Evolutionary conservation across 2,797 vertebrate species (phyloP).

Genomic region (Lagocephalus sceleratus): DNA sequence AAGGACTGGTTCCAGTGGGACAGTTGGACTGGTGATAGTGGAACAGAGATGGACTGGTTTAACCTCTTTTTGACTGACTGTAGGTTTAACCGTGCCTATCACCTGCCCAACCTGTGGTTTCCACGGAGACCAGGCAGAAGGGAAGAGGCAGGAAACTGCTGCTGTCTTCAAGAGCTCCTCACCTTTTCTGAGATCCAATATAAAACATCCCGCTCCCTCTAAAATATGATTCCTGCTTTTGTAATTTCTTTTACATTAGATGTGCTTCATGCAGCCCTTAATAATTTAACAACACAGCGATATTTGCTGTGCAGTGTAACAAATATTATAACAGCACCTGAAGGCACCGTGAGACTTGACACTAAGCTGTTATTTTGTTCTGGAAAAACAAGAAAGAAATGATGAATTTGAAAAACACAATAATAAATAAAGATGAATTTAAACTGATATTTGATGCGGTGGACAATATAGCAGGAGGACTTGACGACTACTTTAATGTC

Average conservation of each 20-base stretch:
- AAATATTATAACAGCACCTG: background rate
- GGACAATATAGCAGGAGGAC: background rate
- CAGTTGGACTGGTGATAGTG: too few species aligned
- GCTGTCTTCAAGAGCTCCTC: conserved; percentile 37
- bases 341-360: background rate
- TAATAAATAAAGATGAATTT: too few species aligned
- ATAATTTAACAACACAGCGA: background rate
- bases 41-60: too few species aligned
- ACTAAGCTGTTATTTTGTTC: background rate
- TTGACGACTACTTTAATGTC: conserved; percentile 77
- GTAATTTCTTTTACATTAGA: too few species aligned
- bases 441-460: background rate
- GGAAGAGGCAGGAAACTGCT: conserved; percentile 28
- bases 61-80: too few species aligned
- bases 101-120: conserved; percentile 62
- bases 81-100: conserved; percentile 47
- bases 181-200: conserved; percentile 10
- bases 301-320: too few species aligned
- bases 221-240: too few species aligned
- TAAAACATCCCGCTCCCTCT: background rate
- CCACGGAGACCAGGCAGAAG: conserved; percentile 47
- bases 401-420: background rate
- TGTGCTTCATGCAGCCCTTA: too few species aligned
- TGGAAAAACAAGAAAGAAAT: background rate
- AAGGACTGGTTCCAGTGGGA: too few species aligned